Conservation (phyloP, 2,888 invertebrate genomes). For the Lochmaea crataegi region DNA sequence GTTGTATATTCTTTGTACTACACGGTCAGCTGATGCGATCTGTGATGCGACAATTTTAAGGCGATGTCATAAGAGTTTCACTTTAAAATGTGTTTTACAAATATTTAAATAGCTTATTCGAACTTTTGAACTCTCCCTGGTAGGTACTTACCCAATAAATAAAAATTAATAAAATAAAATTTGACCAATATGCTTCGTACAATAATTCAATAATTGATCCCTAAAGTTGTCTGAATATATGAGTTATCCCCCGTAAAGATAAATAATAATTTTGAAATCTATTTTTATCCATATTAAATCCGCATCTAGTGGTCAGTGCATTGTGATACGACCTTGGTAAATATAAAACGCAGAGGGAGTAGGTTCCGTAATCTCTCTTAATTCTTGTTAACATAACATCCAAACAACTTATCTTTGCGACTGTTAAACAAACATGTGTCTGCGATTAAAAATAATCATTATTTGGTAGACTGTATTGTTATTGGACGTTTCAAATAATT, state of each 20-base stretch:
- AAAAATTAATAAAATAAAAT: too few species aligned
- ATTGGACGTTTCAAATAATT: background rate
- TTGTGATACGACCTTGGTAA: background rate
- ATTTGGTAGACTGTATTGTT: background rate
- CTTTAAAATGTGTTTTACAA: too few species aligned
- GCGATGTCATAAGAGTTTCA: too few species aligned
- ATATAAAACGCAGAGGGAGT: background rate
- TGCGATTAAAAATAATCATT: conserved; percentile 2
- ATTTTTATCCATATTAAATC: background rate
- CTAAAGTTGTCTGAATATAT: background rate
- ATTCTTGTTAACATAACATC: conserved; percentile 7
- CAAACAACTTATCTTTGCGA: conserved; percentile 16
- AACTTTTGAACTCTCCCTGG: too few species aligned
- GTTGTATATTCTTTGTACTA: too few species aligned
- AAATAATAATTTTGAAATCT: background rate
- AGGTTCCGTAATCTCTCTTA: conserved; percentile 4
- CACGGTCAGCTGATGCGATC: too few species aligned
- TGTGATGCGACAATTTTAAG: too few species aligned
- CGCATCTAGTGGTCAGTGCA: background rate
- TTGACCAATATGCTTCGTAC: too few species aligned
- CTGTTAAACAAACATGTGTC: background rate
- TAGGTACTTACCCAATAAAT: too few species aligned
- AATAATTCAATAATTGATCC: too few species aligned
- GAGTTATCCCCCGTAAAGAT: background rate
- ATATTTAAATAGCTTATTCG: too few species aligned